Evolutionary conservation across 1,140 invertebrate species (phyloP).

Genomic region (Cydia fagiglandana): DNA sequence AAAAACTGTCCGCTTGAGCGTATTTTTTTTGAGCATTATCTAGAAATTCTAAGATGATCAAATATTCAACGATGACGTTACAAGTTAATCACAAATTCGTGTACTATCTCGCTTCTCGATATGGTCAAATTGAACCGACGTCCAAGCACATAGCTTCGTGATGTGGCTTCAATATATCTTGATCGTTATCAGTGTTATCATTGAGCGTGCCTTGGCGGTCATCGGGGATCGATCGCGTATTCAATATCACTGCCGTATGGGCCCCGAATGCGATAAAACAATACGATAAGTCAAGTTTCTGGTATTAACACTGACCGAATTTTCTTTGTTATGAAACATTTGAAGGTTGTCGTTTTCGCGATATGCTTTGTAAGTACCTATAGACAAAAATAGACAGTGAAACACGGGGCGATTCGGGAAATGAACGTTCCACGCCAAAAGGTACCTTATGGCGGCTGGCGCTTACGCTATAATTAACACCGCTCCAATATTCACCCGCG

Average conservation of each 20-base stretch:
- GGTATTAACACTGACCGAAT: slow-evolving; percentile 55
- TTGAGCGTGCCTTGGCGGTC: slow-evolving; percentile 55
- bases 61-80: neutral
- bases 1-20: too few species aligned
- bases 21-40: neutral
- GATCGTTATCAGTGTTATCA: slow-evolving; percentile 68
- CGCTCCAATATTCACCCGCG: too few species aligned
- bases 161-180: slow-evolving; percentile 58
- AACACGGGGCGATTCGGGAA: too few species aligned
- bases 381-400: too few species aligned
- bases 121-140: slow-evolving; percentile 44
- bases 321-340: slow-evolving; percentile 33
- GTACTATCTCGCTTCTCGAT: slow-evolving; percentile 62
- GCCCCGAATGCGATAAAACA: slow-evolving; percentile 44
- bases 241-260: slow-evolving; percentile 35
- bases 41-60: neutral
- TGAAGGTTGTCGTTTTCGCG: slow-evolving; percentile 2
- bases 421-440: too few species aligned
- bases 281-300: slow-evolving; percentile 36
- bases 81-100: slow-evolving; percentile 56
- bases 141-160: slow-evolving; percentile 51
- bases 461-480: too few species aligned
- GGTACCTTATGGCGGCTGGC: too few species aligned
- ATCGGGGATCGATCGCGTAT: slow-evolving; percentile 47
- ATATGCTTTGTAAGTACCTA: neutral